Base-by-base conservation (phyloP, 2,797 vertebrate species). In the Chaetodon trifasciatus region DNA sequence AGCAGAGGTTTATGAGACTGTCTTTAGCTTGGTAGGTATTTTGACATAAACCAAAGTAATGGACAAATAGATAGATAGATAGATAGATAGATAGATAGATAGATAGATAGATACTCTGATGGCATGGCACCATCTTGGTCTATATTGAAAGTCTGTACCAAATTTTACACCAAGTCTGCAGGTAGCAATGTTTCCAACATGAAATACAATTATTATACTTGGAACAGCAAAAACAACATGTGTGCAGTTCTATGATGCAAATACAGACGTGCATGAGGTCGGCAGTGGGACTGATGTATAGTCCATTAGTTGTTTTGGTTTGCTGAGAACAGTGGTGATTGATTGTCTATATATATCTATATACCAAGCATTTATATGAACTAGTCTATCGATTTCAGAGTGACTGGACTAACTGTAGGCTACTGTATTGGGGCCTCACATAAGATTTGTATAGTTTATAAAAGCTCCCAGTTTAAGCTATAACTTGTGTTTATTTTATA, bases 181-280 rank as follows among this genome's bases (percentile, higher is more conserved):
- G n/a, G n/a, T n/a, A 40, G 46, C 15, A 47, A n/a, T 21, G 40
- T 49, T 28, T 1, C 10, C 62, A 4, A 19, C 62, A 16, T 60
- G 1, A 39, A 35, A 56, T n/a, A 37, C 17, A 5, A 11, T 42
- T 42, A 21, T 37, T 60, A 13, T n/a, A 39, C 46, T 1, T 21
- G 32, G 10, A 66, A 35, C 40, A 49, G 44, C 2, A 52, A 69
- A 44, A 23, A 42, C 6, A 57, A 74, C 1, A 32, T 23, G 55
- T 47, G 39, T 7, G 6, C 56, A 49, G 40, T 72, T 65, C 61
- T 49, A 71, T 47, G 44, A 55, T 23, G 23, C 65, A 50, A 44
- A 75, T 32, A 37, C 21, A 60, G 46, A 24, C 9, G 44, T 61
- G 24, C 40, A 56, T 35, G 24, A 60, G 9, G 40, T 32, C 15